These are phyloP conservation scores for Corythornis vintsioides DNA, from an alignment of 2,113 vertebrate species.

Conservation along the genomic window DNA sequence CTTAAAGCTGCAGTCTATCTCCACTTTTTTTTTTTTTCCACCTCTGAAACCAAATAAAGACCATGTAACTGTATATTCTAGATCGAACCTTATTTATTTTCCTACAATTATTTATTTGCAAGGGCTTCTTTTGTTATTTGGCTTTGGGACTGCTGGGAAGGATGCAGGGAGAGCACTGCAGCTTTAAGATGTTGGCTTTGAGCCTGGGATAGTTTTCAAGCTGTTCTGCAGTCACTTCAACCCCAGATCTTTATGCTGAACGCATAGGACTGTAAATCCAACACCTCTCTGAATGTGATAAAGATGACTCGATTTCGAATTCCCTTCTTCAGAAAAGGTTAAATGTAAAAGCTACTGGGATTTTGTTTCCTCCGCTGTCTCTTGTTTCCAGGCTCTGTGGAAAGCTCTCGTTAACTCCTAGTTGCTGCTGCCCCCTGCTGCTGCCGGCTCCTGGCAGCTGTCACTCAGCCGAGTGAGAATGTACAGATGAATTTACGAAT, in stretches of 20 bases:
- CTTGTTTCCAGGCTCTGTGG: slow-evolving; percentile 1
- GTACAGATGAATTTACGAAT: slow-evolving; percentile 48
- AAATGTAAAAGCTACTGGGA: neutral
- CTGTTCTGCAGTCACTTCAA: neutral
- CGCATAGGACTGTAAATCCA: neutral
- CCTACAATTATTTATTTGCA: slow-evolving; percentile 66
- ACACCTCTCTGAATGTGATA: slow-evolving; percentile 31
- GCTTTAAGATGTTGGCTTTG: slow-evolving; percentile 57
- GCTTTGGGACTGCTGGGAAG: slow-evolving; percentile 53
- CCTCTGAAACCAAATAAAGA: slow-evolving; percentile 71
- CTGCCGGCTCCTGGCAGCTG: neutral
- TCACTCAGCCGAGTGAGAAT: neutral
- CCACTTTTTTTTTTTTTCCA: slow-evolving; percentile 44
- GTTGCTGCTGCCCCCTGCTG: slow-evolving; percentile 62
- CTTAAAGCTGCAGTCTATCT: slow-evolving; percentile 66
- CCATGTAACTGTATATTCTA: slow-evolving; percentile 48
- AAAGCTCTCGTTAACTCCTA: neutral
- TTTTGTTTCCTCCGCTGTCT: slow-evolving; percentile 46
- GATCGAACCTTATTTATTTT: slow-evolving; percentile 63
- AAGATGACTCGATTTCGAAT: slow-evolving; percentile 22
- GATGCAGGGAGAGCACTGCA: slow-evolving; percentile 53
- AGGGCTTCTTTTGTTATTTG: slow-evolving; percentile 52
- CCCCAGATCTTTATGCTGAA: neutral
- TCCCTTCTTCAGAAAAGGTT: neutral
- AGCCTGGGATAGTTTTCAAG: slow-evolving; percentile 9